phyloP scores from a whole-genome alignment of 2,888 invertebrate species.

The Argyresthia albistria region DNA sequence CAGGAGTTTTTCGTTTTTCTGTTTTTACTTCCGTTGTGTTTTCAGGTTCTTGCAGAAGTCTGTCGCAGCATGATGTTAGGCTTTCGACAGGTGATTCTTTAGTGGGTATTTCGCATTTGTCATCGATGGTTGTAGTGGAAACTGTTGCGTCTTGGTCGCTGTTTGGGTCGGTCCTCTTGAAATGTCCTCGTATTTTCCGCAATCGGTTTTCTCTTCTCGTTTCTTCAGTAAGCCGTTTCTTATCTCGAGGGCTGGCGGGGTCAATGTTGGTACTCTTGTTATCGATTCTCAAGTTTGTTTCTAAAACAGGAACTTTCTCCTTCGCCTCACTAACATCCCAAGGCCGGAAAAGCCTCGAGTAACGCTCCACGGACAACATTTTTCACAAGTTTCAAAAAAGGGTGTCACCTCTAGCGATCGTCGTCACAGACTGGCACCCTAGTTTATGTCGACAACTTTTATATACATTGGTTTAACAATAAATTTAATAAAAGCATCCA shows the following conservation, averaged over 20 bases:
- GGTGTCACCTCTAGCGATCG: conserved; percentile 40
- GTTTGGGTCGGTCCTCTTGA: conserved; percentile 39
- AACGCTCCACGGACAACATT: conserved; percentile 51
- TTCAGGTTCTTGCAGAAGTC: conserved; percentile 37
- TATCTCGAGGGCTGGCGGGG: conserved; percentile 9
- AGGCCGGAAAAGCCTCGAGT: conserved; percentile 73
- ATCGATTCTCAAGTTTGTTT: conserved; percentile 17
- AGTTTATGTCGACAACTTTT: conserved; percentile 63
- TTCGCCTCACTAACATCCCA: conserved; percentile 66
- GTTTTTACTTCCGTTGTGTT: conserved; percentile 18
- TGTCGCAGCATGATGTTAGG: conserved; percentile 48
- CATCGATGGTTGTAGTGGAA: conserved; percentile 65
- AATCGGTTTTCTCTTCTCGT: conserved; percentile 49
- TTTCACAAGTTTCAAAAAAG: conserved; percentile 18
- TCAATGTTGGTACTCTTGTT: conserved; percentile 17
- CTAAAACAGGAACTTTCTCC: conserved; percentile 12
- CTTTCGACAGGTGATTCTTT: conserved; percentile 48
- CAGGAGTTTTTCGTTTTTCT: conserved; percentile 3
- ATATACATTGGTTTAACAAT: conserved; percentile 69
- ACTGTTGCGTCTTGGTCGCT: conserved; percentile 70
- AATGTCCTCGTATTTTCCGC: conserved; percentile 57
- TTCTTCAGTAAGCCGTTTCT: conserved; percentile 34
- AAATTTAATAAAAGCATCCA: conserved; percentile 65
- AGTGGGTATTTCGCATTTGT: conserved; percentile 13
- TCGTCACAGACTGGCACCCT: conserved; percentile 54